Conservation (phyloP, 2,888 invertebrate genomes). For the Micropterix aruncella region DNA sequence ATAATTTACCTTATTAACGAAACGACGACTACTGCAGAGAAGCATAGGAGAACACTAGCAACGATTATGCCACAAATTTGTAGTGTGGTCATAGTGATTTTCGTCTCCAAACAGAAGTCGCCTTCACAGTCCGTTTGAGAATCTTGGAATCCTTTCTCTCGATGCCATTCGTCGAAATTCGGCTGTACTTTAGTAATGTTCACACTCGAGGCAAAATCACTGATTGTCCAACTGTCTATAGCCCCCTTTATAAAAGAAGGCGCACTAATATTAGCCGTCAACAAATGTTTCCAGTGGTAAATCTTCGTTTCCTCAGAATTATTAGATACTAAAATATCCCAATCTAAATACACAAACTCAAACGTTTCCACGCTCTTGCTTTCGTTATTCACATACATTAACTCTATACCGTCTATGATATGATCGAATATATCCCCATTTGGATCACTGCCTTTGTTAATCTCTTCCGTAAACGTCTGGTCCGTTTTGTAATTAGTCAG, state of each 20-base stretch:
- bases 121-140: conserved; percentile 25
- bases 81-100: conserved; percentile 19
- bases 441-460: conserved; percentile 6
- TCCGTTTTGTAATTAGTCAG: conserved; percentile 11
- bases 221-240: conserved; percentile 15
- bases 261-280: conserved; percentile 9
- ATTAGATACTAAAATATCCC: conserved; percentile 18
- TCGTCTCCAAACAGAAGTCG: conserved; percentile 17
- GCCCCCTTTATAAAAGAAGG: conserved; percentile 2
- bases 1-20: conserved; percentile 19
- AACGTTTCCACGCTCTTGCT: conserved; percentile 9
- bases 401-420: conserved; percentile 11
- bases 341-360: conserved; percentile 20
- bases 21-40: conserved; percentile 20
- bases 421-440: conserved; percentile 11
- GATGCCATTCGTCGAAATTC: conserved; percentile 29
- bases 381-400: conserved; percentile 6
- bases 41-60: conserved; percentile 21
- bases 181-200: conserved; percentile 16
- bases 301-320: conserved; percentile 14
- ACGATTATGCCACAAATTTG: conserved; percentile 24
- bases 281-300: conserved; percentile 14
- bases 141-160: conserved; percentile 27
- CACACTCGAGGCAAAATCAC: conserved; percentile 19
- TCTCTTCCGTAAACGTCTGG: conserved; percentile 8